phyloP scores from a whole-genome alignment of 2,113 vertebrate species.

The Nycticebus coucang region DNA sequence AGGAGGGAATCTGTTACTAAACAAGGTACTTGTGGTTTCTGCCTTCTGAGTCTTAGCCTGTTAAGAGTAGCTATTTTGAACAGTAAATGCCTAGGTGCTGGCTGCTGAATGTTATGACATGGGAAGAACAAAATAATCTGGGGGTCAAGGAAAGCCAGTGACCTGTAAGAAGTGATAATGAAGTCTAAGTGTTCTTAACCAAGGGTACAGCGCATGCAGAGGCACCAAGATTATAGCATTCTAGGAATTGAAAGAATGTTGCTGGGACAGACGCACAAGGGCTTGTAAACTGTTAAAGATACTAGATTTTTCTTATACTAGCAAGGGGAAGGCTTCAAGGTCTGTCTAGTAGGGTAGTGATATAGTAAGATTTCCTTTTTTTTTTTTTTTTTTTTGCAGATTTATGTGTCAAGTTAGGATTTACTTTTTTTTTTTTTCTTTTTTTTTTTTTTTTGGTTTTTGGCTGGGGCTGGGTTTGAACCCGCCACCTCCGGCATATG shows the following conservation, averaged over 20 bases:
- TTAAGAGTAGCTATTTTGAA: neutral
- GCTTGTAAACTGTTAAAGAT: neutral
- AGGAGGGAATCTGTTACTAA: neutral
- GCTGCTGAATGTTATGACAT: neutral
- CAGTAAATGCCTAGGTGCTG: neutral
- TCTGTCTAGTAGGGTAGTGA: neutral
- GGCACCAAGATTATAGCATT: neutral
- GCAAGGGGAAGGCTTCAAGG: neutral
- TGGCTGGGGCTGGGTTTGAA: no score
- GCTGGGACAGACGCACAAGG: neutral
- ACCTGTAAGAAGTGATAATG: neutral
- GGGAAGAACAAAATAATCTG: neutral
- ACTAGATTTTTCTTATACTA: neutral
- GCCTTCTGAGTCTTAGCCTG: neutral
- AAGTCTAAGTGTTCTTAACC: neutral
- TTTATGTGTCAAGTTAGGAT: no score
- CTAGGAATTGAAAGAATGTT: neutral
- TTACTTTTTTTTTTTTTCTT: no score
- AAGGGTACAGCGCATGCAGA: neutral
- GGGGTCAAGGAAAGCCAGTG: neutral
- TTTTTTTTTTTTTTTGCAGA: no score
- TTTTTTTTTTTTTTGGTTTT: no score
- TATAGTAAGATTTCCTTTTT: neutral
- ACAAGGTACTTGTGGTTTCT: neutral
- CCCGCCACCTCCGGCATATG: no score